Percentiles rank a stretch among this genome's conserved stretches.
Conservation (phyloP, 1,140 invertebrate species). For the Bombus confusus region DNA sequence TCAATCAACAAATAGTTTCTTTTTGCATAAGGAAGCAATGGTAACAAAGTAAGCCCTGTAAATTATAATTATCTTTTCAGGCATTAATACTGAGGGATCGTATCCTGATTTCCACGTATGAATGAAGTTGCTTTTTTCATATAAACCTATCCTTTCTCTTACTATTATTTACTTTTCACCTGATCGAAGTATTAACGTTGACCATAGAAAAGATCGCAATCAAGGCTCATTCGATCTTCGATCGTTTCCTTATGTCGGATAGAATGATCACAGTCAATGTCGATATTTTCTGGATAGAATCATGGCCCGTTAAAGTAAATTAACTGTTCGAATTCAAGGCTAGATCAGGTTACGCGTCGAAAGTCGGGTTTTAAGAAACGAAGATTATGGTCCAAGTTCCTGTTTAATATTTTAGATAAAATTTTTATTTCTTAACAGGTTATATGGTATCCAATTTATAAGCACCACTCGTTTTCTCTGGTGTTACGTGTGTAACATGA, state of each 20-base stretch:
- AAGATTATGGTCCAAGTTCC: too few relatives aligned
- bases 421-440: not conserved
- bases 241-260: slow-evolving; percentile 10
- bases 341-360: not conserved
- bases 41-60: not conserved
- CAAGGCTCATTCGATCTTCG: slow-evolving; percentile 36
- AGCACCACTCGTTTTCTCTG: not conserved
- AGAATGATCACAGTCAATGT: not conserved
- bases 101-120: slow-evolving; percentile 45
- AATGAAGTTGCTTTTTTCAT: slow-evolving; percentile 55
- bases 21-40: not conserved
- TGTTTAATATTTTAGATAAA: not conserved
- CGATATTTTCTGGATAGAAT: not conserved
- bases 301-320: not conserved
- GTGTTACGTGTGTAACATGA: slow-evolving; percentile 1
- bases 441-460: not conserved
- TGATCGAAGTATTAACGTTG: slow-evolving; percentile 56
- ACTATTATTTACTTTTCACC: slow-evolving; percentile 46
- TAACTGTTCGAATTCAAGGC: not conserved
- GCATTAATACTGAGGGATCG: not conserved
- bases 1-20: not conserved
- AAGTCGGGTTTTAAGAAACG: not conserved
- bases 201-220: slow-evolving; percentile 56
- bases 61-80: not conserved
- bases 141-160: slow-evolving; percentile 52